Percentiles rank a stretch among this genome's conserved stretches.
These are phyloP conservation scores for Pseudomyrmex cubaensis DNA, from an alignment of 1,140 invertebrate genomes.

Conservation along the genomic window DNA sequence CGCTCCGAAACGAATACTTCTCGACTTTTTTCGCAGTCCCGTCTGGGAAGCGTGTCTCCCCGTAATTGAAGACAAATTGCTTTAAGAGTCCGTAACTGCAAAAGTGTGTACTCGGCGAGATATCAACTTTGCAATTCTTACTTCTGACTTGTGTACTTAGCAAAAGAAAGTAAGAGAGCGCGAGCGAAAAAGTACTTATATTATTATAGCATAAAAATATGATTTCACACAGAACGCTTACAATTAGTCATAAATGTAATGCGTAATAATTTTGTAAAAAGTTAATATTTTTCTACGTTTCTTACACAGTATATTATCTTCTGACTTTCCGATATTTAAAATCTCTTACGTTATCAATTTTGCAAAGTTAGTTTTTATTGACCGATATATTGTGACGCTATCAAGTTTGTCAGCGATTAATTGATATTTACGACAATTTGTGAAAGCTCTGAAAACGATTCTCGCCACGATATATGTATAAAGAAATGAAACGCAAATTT, in stretches of 20 bases:
- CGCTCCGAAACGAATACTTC: constrained; percentile 15
- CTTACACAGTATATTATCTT: not conserved
- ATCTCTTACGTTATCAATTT: not conserved
- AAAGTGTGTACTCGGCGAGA: not conserved
- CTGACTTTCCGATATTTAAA: not conserved
- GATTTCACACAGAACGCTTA: not conserved
- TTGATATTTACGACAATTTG: constrained; percentile 35
- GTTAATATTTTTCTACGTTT: not conserved
- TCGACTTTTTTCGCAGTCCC: constrained; percentile 9
- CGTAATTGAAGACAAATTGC: constrained; percentile 43
- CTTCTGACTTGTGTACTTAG: not conserved
- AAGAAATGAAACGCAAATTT: constrained; percentile 13
- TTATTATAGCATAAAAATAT: constrained; percentile 15
- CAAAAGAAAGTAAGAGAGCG: not conserved
- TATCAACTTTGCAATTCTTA: constrained; percentile 10
- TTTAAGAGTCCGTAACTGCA: constrained; percentile 21
- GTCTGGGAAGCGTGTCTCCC: constrained; percentile 2
- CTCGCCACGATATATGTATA: not conserved
- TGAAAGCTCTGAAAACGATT: constrained; percentile 26
- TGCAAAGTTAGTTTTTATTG: too few relatives aligned
- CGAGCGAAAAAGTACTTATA: not conserved
- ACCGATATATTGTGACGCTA: not conserved
- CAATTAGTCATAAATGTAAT: constrained; percentile 2
- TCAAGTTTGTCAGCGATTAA: constrained; percentile 23
- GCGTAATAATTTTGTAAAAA: constrained; percentile 2